phyloP scores from a whole-genome alignment of 2,113 vertebrate species.

The Rattus norvegicus region GRCr8 NC_086027.1:72745501-72746000 shows the following conservation, averaged over 20 bases:
- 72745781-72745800: neutral
- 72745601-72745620: neutral
- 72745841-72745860: neutral
- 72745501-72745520: neutral
- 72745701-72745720: neutral
- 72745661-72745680: neutral
- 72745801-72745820: neutral
- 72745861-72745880: neutral
- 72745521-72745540: neutral
- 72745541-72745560: neutral
- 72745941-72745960: neutral
- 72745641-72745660: neutral
- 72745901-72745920: neutral
- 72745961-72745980: neutral
- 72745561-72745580: neutral
- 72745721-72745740: neutral
- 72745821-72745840: neutral
- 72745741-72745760: neutral
- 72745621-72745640: neutral
- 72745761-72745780: neutral
- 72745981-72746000: slow-evolving; percentile 44
- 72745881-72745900: neutral
- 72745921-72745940: neutral
- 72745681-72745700: neutral
- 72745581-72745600: neutral